These are phyloP conservation scores for Calcarius lapponicus DNA, from an alignment of 2,797 vertebrate species.

Conservation along the genomic window DNA sequence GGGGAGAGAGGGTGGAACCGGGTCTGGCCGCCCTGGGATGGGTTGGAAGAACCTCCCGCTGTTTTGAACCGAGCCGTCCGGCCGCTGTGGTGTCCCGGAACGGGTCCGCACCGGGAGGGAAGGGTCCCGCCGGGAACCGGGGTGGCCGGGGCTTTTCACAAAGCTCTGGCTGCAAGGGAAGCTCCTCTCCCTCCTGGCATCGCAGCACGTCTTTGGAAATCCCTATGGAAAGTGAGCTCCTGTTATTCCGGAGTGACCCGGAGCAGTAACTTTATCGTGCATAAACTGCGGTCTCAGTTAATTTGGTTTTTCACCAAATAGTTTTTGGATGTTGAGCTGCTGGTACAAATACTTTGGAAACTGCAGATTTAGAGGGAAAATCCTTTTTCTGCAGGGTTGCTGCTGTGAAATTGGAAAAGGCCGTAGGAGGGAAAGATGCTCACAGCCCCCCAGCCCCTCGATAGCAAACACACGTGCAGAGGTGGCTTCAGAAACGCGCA, in stretches of 20 bases:
- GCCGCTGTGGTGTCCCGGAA: not conserved
- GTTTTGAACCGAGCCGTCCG: too few relatives aligned
- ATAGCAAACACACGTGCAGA: not conserved
- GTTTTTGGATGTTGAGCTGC: not conserved
- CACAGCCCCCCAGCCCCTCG: fast-evolving
- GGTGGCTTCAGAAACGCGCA: not conserved
- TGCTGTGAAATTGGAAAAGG: not conserved
- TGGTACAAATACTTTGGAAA: not conserved
- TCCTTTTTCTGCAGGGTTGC: not conserved
- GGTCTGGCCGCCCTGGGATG: not conserved
- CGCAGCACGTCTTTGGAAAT: not conserved
- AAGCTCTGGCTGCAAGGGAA: not conserved
- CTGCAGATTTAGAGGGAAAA: not conserved
- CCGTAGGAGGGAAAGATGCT: not conserved
- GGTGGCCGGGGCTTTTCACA: not conserved
- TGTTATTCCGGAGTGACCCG: not conserved
- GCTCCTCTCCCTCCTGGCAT: not conserved
- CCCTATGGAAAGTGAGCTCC: fast-evolving
- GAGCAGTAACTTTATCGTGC: not conserved
- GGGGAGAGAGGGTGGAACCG: not conserved
- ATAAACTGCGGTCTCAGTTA: not conserved
- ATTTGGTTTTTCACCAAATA: not conserved
- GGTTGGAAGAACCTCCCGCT: fast-evolving
- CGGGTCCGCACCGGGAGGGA: not conserved
- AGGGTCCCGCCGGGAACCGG: not conserved